Conservation (phyloP, 2,888 invertebrate species). For the Coleophora deauratella region DNA sequence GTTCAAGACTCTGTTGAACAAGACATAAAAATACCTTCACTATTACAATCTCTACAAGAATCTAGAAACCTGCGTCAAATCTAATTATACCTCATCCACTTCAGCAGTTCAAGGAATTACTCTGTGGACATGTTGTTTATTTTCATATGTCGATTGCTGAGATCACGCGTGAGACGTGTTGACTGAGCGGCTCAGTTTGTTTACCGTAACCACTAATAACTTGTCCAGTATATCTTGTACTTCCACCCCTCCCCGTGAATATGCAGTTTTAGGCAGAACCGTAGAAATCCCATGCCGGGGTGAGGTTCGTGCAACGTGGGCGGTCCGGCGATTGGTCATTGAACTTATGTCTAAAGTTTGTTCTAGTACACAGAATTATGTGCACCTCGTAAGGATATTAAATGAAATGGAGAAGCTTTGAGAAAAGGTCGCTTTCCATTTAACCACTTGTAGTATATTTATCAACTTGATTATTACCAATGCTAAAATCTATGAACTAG, state of each 20-base stretch:
- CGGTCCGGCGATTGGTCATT: constrained; percentile 8
- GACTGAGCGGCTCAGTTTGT: constrained; percentile 57
- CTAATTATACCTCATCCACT: constrained; percentile 21
- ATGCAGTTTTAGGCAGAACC: constrained; percentile 7
- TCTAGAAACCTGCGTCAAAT: too few species aligned
- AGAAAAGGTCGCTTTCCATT: too few species aligned
- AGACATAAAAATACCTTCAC: too few species aligned
- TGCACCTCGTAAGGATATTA: constrained; percentile 14
- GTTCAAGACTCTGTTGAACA: too few species aligned
- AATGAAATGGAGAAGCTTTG: too few species aligned
- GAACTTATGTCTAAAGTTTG: constrained; percentile 1
- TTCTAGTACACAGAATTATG: too few species aligned
- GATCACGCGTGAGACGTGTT: constrained; percentile 44
- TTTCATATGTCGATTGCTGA: constrained; percentile 56
- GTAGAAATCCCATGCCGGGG: constrained; percentile 2
- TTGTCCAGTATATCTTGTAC: constrained; percentile 30
- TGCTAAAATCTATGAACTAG: too few species aligned
- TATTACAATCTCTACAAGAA: too few species aligned
- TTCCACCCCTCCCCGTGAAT: constrained; percentile 10
- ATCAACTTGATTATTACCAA: too few species aligned
- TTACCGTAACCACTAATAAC: constrained; percentile 39
- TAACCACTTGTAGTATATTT: too few species aligned
- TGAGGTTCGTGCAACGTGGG: constrained; percentile 17
- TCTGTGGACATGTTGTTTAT: constrained; percentile 49
- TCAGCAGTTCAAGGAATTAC: constrained; percentile 50